phyloP scores from a whole-genome alignment of 92 coral and sea anemone species.

The Ricordea florida region DNA sequence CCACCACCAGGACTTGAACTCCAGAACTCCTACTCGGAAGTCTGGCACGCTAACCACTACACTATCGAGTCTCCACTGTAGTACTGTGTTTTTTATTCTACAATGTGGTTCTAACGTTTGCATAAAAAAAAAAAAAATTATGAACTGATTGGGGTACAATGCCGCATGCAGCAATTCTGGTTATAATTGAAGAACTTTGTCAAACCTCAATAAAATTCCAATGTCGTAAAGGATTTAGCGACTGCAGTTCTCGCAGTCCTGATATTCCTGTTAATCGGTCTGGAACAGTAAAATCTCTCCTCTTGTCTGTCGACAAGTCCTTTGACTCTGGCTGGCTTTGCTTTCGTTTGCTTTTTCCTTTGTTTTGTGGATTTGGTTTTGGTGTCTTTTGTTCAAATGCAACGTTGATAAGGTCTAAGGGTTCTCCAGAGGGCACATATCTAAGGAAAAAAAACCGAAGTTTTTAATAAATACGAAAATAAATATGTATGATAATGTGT shows the following conservation, averaged over 20 bases:
- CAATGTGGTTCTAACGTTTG: background rate
- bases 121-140: too few relatives aligned
- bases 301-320: background rate
- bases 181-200: background rate
- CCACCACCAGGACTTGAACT: too few relatives aligned
- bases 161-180: background rate
- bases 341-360: conserved; percentile 4
- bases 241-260: conserved; percentile 72
- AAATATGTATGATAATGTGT: too few relatives aligned
- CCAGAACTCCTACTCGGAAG: too few relatives aligned
- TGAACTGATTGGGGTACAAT: too few relatives aligned
- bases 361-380: conserved; percentile 13
- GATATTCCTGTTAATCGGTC: conserved; percentile 88
- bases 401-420: conserved; percentile 94
- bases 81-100: background rate
- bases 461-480: too few relatives aligned
- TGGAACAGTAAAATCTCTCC: conserved; percentile 70
- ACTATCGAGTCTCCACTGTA: too few relatives aligned
- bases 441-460: conserved; percentile 44
- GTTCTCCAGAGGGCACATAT: conserved; percentile 76
- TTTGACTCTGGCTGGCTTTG: conserved; percentile 10
- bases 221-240: conserved; percentile 65
- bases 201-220: conserved; percentile 96
- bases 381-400: conserved; percentile 84
- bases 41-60: too few relatives aligned